Evolutionary conservation across 2,888 invertebrate genomes (phyloP).

Genomic region (Chamaedrilus cognettii): DNA sequence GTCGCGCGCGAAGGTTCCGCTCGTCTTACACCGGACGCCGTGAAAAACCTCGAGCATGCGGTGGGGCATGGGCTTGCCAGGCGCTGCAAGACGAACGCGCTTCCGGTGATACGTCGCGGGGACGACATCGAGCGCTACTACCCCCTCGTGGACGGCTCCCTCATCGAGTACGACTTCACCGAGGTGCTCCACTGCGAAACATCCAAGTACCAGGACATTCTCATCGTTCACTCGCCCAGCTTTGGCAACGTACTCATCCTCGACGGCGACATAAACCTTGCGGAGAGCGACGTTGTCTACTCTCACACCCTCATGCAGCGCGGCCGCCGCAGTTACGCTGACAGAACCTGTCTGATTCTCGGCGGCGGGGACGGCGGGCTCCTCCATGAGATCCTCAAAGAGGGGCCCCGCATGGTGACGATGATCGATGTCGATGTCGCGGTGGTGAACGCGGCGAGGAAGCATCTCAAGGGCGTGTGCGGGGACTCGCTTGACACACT

Average conservation of each 20-base stretch:
- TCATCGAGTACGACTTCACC: constrained; percentile 90
- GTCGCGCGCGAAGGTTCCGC: constrained; percentile 12
- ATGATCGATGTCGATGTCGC: constrained; percentile 87
- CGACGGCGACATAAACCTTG: constrained; percentile 75
- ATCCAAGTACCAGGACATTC: constrained; percentile 86
- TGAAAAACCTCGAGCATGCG: background rate
- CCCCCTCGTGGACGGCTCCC: constrained; percentile 73
- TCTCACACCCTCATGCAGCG: constrained; percentile 89
- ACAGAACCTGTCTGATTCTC: constrained; percentile 87
- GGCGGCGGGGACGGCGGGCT: constrained; percentile 96
- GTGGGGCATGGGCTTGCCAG: background rate
- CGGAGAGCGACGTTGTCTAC: constrained; percentile 88
- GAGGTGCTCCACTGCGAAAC: constrained; percentile 78
- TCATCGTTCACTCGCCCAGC: constrained; percentile 86
- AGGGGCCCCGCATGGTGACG: constrained; percentile 84
- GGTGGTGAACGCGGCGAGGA: constrained; percentile 84
- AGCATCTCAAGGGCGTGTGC: constrained; percentile 81
- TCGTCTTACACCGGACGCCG: constrained; percentile 13
- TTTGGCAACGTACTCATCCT: constrained; percentile 88
- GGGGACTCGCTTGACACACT: constrained; percentile 81
- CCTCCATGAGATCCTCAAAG: constrained; percentile 84
- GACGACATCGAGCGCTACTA: constrained; percentile 39
- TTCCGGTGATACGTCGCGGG: constrained; percentile 14
- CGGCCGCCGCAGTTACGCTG: constrained; percentile 78
- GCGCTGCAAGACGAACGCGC: background rate